Conservation (phyloP, 1,140 invertebrate species). For the Rhizoglyphus robini region DNA sequence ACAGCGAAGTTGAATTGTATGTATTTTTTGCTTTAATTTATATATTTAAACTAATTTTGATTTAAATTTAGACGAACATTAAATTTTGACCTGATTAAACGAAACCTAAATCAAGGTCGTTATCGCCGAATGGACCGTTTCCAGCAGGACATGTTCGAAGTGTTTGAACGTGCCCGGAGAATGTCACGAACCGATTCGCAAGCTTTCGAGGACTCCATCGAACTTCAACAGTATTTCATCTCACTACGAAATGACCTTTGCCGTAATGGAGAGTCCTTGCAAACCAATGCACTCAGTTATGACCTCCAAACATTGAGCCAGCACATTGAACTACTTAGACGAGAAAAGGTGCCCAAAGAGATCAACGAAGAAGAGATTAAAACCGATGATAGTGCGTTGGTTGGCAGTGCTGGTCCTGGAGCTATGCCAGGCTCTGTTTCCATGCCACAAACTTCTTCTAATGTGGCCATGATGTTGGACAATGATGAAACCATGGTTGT, state of each 20-base stretch:
- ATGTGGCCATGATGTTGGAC: conserved; percentile 19
- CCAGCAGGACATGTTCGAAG: conserved; percentile 89
- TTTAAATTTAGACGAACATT: conserved; percentile 32
- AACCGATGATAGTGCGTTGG: conserved; percentile 28
- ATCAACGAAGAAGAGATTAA: conserved; percentile 41
- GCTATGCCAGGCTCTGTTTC: background rate
- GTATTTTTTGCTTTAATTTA: conserved; percentile 21
- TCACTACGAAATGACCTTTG: conserved; percentile 51
- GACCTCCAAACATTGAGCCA: conserved; percentile 54
- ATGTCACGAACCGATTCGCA: conserved; percentile 73
- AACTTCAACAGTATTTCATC: conserved; percentile 83
- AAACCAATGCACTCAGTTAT: conserved; percentile 72
- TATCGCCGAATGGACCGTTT: conserved; percentile 86
- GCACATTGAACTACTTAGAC: conserved; percentile 57
- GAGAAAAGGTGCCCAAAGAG: conserved; percentile 60
- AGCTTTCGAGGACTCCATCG: conserved; percentile 84
- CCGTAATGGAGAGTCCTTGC: conserved; percentile 57
- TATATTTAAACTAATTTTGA: background rate
- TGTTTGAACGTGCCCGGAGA: conserved; percentile 73
- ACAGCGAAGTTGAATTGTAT: background rate
- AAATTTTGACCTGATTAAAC: conserved; percentile 41
- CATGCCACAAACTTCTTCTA: too few species aligned
- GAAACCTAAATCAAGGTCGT: conserved; percentile 47
- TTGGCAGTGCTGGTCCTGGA: conserved; percentile 17
- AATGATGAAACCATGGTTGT: conserved; percentile 38